Conservation (phyloP, 2,888 invertebrate genomes). For the Acanthosepion esculentum region DNA sequence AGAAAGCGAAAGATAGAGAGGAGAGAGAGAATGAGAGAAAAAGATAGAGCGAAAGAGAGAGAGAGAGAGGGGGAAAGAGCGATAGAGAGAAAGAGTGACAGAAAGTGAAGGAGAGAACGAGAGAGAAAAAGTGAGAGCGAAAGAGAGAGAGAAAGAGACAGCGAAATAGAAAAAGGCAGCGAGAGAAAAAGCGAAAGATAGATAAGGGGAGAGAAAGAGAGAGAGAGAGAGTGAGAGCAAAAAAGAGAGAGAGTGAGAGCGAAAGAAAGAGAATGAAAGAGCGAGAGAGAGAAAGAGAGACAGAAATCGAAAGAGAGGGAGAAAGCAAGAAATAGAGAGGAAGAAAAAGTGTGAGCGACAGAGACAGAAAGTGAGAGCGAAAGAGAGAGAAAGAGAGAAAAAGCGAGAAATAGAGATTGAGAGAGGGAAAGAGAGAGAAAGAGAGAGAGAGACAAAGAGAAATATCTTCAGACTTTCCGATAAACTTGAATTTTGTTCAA, state of each 20-base stretch:
- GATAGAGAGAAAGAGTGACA: neutral
- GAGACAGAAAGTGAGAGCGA: too few species aligned
- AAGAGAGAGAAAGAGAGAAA: too few species aligned
- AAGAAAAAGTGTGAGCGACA: neutral
- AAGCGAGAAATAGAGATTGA: too few species aligned
- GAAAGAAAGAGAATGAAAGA: neutral
- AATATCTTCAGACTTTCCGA: neutral
- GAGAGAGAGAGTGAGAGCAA: constrained; percentile 52
- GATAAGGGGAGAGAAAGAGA: neutral
- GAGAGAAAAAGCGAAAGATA: neutral
- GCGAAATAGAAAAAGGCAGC: too few species aligned
- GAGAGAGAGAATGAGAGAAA: too few species aligned
- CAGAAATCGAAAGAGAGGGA: constrained; percentile 51
- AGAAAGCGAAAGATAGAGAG: too few species aligned
- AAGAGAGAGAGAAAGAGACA: neutral
- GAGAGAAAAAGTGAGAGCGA: constrained; percentile 8
- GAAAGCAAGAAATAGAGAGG: constrained; percentile 44
- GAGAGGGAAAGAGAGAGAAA: neutral
- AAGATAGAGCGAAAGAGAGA: neutral
- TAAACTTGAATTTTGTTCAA: neutral
- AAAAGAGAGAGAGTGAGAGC: neutral
- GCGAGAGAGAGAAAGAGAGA: constrained; percentile 51
- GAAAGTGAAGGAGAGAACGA: constrained; percentile 23
- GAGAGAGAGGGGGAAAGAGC: neutral
- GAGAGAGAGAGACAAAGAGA: neutral